Base-by-base conservation (phyloP, 2,888 invertebrate genomes). In the Drosophila percnosoma region DNA sequence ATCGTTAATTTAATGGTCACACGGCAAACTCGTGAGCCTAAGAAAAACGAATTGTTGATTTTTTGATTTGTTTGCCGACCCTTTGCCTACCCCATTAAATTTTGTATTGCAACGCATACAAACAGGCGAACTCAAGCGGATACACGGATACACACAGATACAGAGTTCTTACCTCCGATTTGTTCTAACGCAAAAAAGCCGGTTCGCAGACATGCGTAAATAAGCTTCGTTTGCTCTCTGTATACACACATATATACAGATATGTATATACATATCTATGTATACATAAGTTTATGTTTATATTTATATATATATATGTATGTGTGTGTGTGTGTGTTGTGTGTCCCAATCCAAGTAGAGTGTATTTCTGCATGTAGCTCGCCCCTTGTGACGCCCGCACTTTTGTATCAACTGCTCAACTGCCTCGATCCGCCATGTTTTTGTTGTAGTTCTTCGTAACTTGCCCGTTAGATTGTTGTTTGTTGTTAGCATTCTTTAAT, bases 1-100 rank as follows among this genome's bases (percentile, higher is more conserved):
- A 87, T 87, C 71, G 63, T 51, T 51, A 58, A 54, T 29, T 49
- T 18, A 0, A 10, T 42, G 58, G 61, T 54, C 75, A 86, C 73
- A 82, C 58, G 73, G 60, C 61, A 55, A 71, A 66, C 38, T 70
- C 66, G 69, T 67, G 75, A 51, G 29, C 18, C 54, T 24, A 29
- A n/a, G 34, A 36, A 51, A 40, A 7, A 36, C 24, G 13, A 36
- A 51, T 72, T 51, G 45, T 65, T 62, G 27, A 24, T n/a, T 15
- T 27, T 27, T 11, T 11, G 15, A 4, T 15, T 53, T 45, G 27
- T 64, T 4, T 55, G 38, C 10, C 66, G 65, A 82, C 83, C 75
- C 81, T 86, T 86, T 84, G 91, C 92, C 91, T 91, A 91, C 90
- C 91, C 88, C 92, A 92, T 91, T 92, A 86, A 75, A 80, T 92